Base-by-base conservation (phyloP, 2,888 invertebrate species). In the Melanargia galathea region DNA sequence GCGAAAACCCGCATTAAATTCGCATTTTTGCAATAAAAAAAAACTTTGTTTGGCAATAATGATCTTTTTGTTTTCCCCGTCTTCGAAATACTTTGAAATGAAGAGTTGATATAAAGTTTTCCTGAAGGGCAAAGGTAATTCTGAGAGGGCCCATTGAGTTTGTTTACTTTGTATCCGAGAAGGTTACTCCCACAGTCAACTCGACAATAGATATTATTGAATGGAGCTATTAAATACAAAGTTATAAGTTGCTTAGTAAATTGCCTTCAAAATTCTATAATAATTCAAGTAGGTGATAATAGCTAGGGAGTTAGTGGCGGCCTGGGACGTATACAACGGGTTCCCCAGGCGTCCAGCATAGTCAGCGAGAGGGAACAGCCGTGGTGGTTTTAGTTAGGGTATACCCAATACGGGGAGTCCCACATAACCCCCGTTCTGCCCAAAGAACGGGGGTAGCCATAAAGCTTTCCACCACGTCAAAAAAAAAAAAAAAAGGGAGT, bases 91-190 rank as follows among this genome's bases (percentile, higher is more conserved):
- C 30, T 51, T 38, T 20, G 11, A 11, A 55, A 54, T 73, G 73
- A 78, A 82, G 75, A 82, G 79, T 81, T 80, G 64, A 20, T 26
- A 62, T n/a, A n/a, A 84, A 85, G 83, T 86, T 87, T 83, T 80
- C 77, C 80, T 78, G 77, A 75, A 79, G 79, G 79, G 79, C 75
- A 74, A 80, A 85, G 86, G 84, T 86, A 80, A 85, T 82, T 79
- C 81, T 80, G 81, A 26, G 68, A 81, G 83, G 87, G 82, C 74
- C 75, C 73, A 78, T 77, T 74, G 75, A 80, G 78, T 83, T 74
- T 79, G 86, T 87, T 87, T 84, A 77, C 82, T 84, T 81, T 84
- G 83, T 84, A 85, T 86, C 82, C 82, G 76, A 78, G 73, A 76
- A 76, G 87, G 86, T 87, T 86, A 82, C 76, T 86, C 84, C 30